phyloP scores from a whole-genome alignment of 2,888 invertebrate genomes.

The Xestoiulus laeticollis region DNA sequence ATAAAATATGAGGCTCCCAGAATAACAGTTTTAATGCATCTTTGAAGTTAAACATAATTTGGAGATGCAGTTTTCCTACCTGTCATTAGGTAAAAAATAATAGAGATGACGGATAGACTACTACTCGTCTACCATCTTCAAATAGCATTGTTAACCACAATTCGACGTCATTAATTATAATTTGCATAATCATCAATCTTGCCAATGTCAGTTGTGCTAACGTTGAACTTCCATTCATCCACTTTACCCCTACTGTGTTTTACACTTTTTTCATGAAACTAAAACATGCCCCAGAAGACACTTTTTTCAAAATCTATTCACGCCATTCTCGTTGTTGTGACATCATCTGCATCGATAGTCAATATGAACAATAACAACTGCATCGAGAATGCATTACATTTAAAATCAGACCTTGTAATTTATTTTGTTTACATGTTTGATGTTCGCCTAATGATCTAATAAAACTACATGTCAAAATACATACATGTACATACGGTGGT shows the following conservation, averaged over 20 bases:
- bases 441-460: no score
- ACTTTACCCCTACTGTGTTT: neutral
- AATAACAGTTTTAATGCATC: neutral
- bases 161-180: neutral
- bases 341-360: no score
- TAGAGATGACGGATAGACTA: neutral
- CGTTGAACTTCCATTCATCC: neutral
- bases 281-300: no score
- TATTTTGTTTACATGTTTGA: no score
- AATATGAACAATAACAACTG: no score
- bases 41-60: neutral
- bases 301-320: no score
- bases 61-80: neutral
- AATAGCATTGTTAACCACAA: neutral
- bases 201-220: neutral
- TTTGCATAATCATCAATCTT: constrained; percentile 10
- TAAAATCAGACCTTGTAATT: no score
- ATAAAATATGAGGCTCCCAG: constrained; percentile 22
- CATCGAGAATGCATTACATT: no score
- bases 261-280: neutral
- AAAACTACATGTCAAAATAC: no score
- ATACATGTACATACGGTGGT: no score
- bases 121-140: neutral
- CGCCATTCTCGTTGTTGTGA: no score
- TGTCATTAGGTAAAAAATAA: constrained; percentile 5